These are phyloP conservation scores for Tyrannus savana DNA, from an alignment of 2,113 vertebrate genomes.

Conservation along the genomic window DNA sequence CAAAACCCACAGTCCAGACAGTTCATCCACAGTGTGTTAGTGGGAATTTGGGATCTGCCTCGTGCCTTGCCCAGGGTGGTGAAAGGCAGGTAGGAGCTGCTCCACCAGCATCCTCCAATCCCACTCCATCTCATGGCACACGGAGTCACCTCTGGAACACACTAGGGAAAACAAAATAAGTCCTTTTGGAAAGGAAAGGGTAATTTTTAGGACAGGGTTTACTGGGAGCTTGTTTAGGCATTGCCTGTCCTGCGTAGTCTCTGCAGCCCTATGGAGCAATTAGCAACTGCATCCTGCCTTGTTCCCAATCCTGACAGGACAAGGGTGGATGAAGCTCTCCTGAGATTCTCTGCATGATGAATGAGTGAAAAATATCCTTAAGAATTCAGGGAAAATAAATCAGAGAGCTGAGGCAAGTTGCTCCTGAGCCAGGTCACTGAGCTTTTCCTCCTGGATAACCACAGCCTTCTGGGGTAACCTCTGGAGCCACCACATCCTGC, in stretches of 20 bases:
- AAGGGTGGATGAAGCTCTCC: not conserved
- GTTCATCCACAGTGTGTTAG: fast-evolving
- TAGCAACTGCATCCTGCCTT: not conserved
- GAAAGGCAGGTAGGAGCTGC: not conserved
- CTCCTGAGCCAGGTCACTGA: not conserved
- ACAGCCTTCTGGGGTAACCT: not conserved
- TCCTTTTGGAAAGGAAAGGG: not conserved
- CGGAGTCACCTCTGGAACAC: not conserved
- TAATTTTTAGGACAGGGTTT: not conserved
- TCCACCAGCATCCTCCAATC: fast-evolving
- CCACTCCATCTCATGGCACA: fast-evolving
- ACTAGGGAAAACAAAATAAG: fast-evolving
- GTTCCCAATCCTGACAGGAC: fast-evolving
- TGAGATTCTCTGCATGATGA: not conserved
- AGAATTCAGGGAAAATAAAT: not conserved
- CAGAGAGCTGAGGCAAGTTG: not conserved
- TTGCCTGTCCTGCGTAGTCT: not conserved
- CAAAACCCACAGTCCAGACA: fast-evolving
- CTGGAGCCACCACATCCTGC: not conserved
- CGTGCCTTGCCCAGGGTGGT: fast-evolving
- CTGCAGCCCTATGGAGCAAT: not conserved
- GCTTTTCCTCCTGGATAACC: not conserved
- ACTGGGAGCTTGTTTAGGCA: not conserved
- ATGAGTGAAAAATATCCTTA: not conserved
- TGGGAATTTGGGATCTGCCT: not conserved